phyloP scores from a whole-genome alignment of 2,113 vertebrate genomes.

The Nymphicus hollandicus region DNA sequence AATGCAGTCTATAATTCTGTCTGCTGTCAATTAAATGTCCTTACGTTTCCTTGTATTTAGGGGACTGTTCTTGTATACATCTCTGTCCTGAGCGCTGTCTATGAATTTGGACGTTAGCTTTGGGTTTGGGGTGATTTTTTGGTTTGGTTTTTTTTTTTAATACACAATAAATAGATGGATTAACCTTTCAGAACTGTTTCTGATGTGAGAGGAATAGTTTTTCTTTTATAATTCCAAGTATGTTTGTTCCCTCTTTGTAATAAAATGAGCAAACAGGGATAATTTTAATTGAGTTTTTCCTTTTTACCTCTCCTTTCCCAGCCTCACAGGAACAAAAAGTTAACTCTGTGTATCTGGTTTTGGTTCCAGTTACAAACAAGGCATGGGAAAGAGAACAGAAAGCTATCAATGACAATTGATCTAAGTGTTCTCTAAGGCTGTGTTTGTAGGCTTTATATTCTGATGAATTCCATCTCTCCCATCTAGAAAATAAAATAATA shows the following conservation, averaged over 20 bases:
- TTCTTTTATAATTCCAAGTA: background rate
- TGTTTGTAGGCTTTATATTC: background rate
- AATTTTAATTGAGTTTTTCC: background rate
- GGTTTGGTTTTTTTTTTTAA: background rate
- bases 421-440: background rate
- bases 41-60: background rate
- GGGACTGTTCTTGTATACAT: background rate
- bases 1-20: background rate
- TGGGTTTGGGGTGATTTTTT: background rate
- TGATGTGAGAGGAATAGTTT: background rate
- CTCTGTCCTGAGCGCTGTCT: background rate
- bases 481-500: background rate
- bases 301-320: background rate
- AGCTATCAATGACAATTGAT: background rate
- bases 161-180: background rate
- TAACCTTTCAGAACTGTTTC: background rate
- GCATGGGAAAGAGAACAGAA: background rate
- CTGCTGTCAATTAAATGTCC: background rate
- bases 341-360: background rate
- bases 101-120: background rate
- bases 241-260: background rate
- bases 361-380: background rate
- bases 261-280: background rate
- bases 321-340: background rate
- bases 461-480: background rate